Conservation (phyloP, 2,888 invertebrate genomes). For the Heliconius ethilla region DNA sequence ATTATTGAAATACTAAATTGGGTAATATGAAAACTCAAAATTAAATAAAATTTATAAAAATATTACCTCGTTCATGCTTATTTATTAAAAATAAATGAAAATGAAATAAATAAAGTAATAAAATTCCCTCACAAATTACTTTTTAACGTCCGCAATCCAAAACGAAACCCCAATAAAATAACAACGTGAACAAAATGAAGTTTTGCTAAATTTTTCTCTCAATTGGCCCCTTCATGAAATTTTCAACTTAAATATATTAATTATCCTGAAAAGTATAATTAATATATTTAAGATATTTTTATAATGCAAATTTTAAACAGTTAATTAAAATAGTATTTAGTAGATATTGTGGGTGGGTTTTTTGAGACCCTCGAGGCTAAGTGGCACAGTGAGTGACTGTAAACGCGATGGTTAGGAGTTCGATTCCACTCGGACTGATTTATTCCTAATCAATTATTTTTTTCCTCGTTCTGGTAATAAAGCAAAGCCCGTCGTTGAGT, state of each 20-base stretch:
- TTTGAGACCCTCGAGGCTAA: too few relatives aligned
- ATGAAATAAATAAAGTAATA: not conserved
- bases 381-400: not conserved
- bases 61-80: not conserved
- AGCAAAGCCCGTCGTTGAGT: too few relatives aligned
- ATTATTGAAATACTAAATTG: not conserved
- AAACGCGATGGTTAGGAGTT: not conserved
- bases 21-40: not conserved
- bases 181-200: constrained; percentile 19
- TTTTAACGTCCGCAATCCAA: constrained; percentile 2
- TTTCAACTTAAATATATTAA: not conserved
- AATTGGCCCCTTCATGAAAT: not conserved
- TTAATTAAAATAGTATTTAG: not conserved
- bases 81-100: not conserved
- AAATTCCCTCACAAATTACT: not conserved
- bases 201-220: constrained; percentile 12
- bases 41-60: not conserved
- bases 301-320: not conserved
- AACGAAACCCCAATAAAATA: constrained; percentile 21
- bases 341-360: not conserved
- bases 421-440: too few relatives aligned
- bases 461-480: too few relatives aligned
- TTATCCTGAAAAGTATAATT: constrained; percentile 1
- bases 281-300: too few relatives aligned
- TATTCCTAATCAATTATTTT: too few relatives aligned